phyloP scores from a whole-genome alignment of 2,888 invertebrate species.

The Pteria penguin region DNA sequence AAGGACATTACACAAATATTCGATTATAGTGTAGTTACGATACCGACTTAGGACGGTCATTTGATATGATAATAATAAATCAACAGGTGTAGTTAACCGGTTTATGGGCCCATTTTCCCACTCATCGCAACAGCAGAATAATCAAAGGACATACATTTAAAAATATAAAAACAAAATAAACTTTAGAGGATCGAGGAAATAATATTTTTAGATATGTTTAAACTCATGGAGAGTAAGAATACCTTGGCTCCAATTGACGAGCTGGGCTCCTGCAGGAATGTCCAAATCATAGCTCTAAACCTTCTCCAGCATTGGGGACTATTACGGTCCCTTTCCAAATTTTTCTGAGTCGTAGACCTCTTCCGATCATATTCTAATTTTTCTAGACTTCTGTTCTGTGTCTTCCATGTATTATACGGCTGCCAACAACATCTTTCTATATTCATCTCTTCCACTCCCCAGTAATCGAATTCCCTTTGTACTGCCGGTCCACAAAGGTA shows the following conservation, averaged over 20 bases:
- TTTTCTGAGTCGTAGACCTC: conserved; percentile 67
- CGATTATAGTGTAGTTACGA: too few species aligned
- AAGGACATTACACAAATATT: too few species aligned
- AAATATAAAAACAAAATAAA: too few species aligned
- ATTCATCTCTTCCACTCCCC: conserved; percentile 76
- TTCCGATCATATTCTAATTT: conserved; percentile 74
- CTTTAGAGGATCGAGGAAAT: too few species aligned
- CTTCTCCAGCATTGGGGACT: conserved; percentile 64
- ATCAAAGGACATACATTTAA: too few species aligned
- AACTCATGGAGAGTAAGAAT: conserved; percentile 1
- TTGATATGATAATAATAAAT: too few species aligned
- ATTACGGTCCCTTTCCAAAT: conserved; percentile 57
- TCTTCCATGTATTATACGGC: conserved; percentile 76
- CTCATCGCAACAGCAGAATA: too few species aligned
- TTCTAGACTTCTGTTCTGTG: conserved; percentile 71
- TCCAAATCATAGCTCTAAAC: conserved; percentile 66
- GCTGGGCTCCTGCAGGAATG: conserved; percentile 72
- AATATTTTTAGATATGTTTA: not conserved
- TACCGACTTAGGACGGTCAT: too few species aligned
- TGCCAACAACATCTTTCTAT: conserved; percentile 78
- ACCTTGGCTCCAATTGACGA: conserved; percentile 73
- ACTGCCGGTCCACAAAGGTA: conserved; percentile 75
- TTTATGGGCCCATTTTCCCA: too few species aligned
- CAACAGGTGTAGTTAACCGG: too few species aligned
- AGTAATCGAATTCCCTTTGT: conserved; percentile 75